Conservation (phyloP, 2,113 vertebrate species). For the Centropristis striata region DNA sequence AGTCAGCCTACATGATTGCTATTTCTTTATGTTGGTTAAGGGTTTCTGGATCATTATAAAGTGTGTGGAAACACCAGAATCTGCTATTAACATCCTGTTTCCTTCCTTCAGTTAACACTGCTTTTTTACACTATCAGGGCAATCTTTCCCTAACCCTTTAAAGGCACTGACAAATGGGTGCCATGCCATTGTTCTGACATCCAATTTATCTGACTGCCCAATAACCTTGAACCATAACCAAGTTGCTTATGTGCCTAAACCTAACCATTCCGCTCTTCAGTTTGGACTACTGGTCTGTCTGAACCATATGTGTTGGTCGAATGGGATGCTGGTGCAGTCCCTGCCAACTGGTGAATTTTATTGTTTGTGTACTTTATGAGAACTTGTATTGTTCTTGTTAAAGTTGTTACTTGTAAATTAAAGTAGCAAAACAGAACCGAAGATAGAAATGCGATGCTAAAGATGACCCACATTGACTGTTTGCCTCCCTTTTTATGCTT, state of each 20-base stretch:
- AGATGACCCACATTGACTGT: not conserved
- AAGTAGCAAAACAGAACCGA: not conserved
- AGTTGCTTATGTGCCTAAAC: no score
- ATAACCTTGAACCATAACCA: no score
- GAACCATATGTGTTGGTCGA: no score
- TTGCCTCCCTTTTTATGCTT: not conserved
- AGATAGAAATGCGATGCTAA: not conserved
- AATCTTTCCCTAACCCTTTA: not conserved
- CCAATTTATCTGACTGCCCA: no score
- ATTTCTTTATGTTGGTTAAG: no score
- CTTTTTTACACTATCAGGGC: not conserved
- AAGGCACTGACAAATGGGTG: no score
- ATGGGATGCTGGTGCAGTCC: no score
- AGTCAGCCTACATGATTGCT: no score
- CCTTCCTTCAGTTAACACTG: not conserved
- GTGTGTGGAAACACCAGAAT: not conserved
- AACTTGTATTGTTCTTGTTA: not conserved
- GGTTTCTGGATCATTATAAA: no score
- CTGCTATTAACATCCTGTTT: not conserved
- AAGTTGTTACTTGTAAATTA: not conserved
- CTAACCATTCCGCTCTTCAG: no score
- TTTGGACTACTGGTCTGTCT: no score
- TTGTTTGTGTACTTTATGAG: not conserved
- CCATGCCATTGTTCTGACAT: no score
- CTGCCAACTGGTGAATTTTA: not conserved